phyloP scores from a whole-genome alignment of 2,888 invertebrate genomes.

The Argynnis bischoffii region DNA sequence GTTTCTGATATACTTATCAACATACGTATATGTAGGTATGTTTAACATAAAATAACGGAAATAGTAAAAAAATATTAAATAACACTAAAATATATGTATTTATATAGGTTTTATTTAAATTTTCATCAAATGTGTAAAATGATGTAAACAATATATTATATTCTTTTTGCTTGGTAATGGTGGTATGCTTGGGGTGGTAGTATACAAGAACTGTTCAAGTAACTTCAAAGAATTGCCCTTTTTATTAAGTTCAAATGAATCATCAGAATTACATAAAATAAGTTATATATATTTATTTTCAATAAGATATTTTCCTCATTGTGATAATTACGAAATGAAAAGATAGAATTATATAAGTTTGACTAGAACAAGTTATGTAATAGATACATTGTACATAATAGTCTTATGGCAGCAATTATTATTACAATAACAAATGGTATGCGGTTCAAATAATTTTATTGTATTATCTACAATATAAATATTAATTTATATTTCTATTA shows the following conservation, averaged over 20 bases:
- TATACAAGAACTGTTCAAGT: no score
- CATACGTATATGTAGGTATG: neutral
- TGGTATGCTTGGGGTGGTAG: rapidly evolving
- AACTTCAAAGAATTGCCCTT: no score
- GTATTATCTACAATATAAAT: slow-evolving; percentile 6
- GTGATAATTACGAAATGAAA: slow-evolving; percentile 39
- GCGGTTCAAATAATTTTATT: slow-evolving; percentile 34
- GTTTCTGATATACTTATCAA: neutral
- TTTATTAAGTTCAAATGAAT: no score
- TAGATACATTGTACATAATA: slow-evolving; percentile 40
- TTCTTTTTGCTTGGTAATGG: no score
- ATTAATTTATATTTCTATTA: neutral
- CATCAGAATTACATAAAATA: neutral
- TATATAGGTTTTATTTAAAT: no score
- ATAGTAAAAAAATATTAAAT: neutral
- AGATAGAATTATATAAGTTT: slow-evolving; percentile 46
- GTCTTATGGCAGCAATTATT: slow-evolving; percentile 49
- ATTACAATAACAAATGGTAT: slow-evolving; percentile 22
- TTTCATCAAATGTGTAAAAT: no score
- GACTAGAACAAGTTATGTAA: slow-evolving; percentile 60
- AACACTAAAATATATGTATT: no score
- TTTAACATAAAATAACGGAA: neutral
- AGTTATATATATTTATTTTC: neutral
- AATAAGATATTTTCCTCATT: slow-evolving; percentile 33
- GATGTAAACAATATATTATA: no score